These are phyloP conservation scores for Drosophila atroscutellata DNA, from an alignment of 2,888 invertebrate species.

Conservation along the genomic window DNA sequence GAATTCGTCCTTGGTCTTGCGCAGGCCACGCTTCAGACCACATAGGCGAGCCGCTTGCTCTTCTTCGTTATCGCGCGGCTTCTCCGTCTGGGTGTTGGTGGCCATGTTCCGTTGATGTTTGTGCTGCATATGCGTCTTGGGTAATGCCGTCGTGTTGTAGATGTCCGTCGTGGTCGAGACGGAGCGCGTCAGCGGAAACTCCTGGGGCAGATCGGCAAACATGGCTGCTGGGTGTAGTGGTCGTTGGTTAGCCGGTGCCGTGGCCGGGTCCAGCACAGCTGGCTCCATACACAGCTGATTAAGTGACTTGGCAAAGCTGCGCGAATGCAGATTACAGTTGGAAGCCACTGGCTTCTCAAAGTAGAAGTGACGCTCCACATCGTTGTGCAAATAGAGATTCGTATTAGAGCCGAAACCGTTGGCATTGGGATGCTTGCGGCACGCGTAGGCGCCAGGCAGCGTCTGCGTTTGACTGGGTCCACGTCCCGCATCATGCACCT, in stretches of 20 bases:
- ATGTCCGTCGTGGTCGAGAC: conserved; percentile 85
- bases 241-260: neutral
- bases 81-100: conserved; percentile 69
- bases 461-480: conserved; percentile 52
- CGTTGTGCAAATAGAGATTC: conserved; percentile 67
- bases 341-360: conserved; percentile 82
- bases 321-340: conserved; percentile 83
- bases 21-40: conserved; percentile 82
- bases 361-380: conserved; percentile 79
- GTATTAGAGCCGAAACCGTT: conserved; percentile 56
- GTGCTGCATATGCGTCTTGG: conserved; percentile 30
- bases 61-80: conserved; percentile 45
- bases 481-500: conserved; percentile 62
- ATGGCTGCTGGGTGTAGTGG: conserved; percentile 52
- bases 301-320: conserved; percentile 84
- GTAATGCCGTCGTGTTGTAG: conserved; percentile 49
- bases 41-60: conserved; percentile 69
- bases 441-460: conserved; percentile 60
- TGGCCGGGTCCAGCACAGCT: conserved; percentile 50
- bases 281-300: conserved; percentile 84
- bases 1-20: conserved; percentile 84
- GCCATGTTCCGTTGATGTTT: conserved; percentile 77
- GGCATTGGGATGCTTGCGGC: conserved; percentile 74
- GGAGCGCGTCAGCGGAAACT: conserved; percentile 84
- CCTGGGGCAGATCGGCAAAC: conserved; percentile 78